These are phyloP conservation scores for Loripinus fragilis DNA, from an alignment of 2,888 invertebrate genomes.

Conservation along the genomic window DNA sequence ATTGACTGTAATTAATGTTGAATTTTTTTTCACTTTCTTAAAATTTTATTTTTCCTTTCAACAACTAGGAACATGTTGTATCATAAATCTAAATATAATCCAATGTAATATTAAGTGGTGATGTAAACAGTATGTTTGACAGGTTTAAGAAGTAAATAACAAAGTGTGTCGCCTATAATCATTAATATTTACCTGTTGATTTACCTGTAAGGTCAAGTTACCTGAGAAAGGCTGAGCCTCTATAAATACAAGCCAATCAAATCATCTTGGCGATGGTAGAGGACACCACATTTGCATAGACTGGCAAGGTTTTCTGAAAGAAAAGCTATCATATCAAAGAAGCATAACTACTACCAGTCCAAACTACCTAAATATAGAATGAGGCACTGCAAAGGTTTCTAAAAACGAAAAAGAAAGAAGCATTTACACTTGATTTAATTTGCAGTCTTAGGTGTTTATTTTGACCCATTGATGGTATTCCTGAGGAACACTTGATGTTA, in stretches of 20 bases:
- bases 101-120: background rate
- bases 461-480: too few species aligned
- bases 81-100: background rate
- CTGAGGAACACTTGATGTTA: too few species aligned
- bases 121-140: conserved; percentile 3
- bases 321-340: background rate
- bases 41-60: background rate
- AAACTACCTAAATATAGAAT: background rate
- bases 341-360: background rate
- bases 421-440: too few species aligned
- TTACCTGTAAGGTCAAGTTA: conserved; percentile 1
- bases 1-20: too few species aligned
- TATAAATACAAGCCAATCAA: background rate
- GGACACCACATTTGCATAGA: background rate
- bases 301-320: background rate
- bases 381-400: background rate
- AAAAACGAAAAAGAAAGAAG: too few species aligned
- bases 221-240: conserved; percentile 7
- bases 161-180: conserved; percentile 10
- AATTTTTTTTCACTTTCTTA: background rate
- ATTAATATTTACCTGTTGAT: background rate
- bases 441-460: too few species aligned
- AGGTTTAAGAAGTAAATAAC: background rate
- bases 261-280: background rate
- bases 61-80: background rate